Evolutionary conservation across 2,113 vertebrate species (phyloP).

Genomic region (Genyomyrus donnyi): DNA sequence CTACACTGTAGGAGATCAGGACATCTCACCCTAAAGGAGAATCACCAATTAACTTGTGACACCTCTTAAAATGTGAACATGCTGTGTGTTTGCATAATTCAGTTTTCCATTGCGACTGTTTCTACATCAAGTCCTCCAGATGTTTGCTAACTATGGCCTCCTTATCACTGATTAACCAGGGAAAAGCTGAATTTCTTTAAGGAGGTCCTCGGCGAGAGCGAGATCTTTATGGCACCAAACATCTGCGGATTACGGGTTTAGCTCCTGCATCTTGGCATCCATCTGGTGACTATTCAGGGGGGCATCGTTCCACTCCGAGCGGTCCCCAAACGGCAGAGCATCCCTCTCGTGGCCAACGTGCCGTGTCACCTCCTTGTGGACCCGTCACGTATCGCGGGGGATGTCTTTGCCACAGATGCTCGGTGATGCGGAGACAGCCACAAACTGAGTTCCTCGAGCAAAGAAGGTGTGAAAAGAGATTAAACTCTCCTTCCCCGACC

Average conservation of each 20-base stretch:
- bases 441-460: neutral
- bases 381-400: neutral
- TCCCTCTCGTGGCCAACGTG: neutral
- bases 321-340: neutral
- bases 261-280: neutral
- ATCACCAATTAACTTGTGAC: conserved; percentile 4
- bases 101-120: neutral
- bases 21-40: neutral
- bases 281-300: neutral
- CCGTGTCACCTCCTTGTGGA: neutral
- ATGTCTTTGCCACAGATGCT: neutral
- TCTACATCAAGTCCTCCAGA: neutral
- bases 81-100: neutral
- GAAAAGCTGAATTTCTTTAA: neutral
- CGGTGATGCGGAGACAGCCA: neutral
- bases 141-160: neutral
- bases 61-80: neutral
- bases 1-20: conserved; percentile 39
- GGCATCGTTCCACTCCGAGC: neutral
- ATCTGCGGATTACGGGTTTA: neutral
- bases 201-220: neutral
- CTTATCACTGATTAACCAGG: neutral
- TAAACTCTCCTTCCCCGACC: neutral
- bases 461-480: conserved; percentile 11
- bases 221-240: neutral